phyloP scores from a whole-genome alignment of 2,888 invertebrate species.

The Leucoptera coffeella region DNA sequence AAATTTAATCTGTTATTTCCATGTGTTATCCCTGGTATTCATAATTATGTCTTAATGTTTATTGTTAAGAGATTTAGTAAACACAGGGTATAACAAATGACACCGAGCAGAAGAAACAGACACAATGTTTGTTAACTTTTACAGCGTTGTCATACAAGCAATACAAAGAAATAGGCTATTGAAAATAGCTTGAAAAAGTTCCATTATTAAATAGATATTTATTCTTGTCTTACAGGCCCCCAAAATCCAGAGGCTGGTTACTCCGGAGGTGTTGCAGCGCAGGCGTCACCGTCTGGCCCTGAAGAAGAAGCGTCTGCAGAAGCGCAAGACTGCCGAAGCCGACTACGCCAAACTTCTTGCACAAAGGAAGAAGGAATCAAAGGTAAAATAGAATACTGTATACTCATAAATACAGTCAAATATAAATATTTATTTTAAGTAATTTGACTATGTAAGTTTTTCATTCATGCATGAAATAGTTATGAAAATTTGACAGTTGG shows the following conservation, averaged over 20 bases:
- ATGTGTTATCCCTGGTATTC: not conserved
- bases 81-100: slow-evolving; percentile 31
- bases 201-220: not conserved
- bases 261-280: slow-evolving; percentile 81
- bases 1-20: too few species aligned
- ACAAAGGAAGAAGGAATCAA: slow-evolving; percentile 90
- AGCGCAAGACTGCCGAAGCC: slow-evolving; percentile 80
- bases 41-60: not conserved
- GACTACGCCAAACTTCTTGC: slow-evolving; percentile 90
- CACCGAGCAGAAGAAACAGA: slow-evolving; percentile 45
- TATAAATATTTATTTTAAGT: too few species aligned
- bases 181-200: slow-evolving; percentile 1
- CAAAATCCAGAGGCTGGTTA: slow-evolving; percentile 92
- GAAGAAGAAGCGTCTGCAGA: slow-evolving; percentile 74
- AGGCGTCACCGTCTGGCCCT: slow-evolving; percentile 84
- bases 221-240: slow-evolving; percentile 62
- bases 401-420: too few species aligned
- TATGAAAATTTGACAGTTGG: too few species aligned
- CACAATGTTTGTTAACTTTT: slow-evolving; percentile 34
- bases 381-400: slow-evolving; percentile 31
- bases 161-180: not conserved
- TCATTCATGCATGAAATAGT: too few species aligned
- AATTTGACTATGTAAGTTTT: too few species aligned
- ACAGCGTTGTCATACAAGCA: slow-evolving; percentile 24
- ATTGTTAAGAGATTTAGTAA: slow-evolving; percentile 14